Conservation (phyloP, 2,797 vertebrate species). For the Graptemys geographica region DNA sequence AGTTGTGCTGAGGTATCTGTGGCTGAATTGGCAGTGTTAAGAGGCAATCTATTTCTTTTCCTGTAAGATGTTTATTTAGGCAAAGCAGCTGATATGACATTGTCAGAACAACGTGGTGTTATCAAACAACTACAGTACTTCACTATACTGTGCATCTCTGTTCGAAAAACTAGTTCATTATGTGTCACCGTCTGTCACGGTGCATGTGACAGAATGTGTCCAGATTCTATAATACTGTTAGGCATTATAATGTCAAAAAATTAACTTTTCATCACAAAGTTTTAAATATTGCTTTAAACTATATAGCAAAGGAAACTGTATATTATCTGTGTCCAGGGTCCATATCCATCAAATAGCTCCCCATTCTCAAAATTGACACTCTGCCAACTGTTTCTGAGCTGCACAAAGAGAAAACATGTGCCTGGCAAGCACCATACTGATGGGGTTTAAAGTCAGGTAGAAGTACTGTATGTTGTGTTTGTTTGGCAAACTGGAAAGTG, state of each 20-base stretch:
- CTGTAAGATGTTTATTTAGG: conserved; percentile 21
- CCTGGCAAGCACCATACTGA: background rate
- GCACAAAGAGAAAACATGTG: background rate
- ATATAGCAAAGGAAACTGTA: background rate
- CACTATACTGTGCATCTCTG: background rate
- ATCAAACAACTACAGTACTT: background rate
- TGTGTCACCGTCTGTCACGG: background rate
- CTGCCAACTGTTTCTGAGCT: background rate
- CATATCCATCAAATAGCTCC: background rate
- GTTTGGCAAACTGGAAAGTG: background rate
- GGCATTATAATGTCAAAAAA: background rate
- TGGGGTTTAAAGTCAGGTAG: fast-evolving
- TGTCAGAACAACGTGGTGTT: conserved; percentile 9
- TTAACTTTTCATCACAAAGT: background rate
- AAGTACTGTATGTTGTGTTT: fast-evolving
- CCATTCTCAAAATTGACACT: background rate
- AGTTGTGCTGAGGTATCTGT: background rate
- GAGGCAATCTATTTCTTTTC: background rate
- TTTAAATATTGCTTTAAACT: background rate
- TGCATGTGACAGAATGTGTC: background rate
- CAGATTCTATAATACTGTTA: background rate
- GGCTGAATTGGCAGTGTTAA: conserved; percentile 11
- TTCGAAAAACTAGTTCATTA: background rate
- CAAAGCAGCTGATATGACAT: conserved; percentile 6
- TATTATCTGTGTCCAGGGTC: background rate